Evolutionary conservation across 2,888 invertebrate genomes (phyloP), one percentile per base, ranked within the genome.

Genomic region (Andrena bicolor): DNA sequence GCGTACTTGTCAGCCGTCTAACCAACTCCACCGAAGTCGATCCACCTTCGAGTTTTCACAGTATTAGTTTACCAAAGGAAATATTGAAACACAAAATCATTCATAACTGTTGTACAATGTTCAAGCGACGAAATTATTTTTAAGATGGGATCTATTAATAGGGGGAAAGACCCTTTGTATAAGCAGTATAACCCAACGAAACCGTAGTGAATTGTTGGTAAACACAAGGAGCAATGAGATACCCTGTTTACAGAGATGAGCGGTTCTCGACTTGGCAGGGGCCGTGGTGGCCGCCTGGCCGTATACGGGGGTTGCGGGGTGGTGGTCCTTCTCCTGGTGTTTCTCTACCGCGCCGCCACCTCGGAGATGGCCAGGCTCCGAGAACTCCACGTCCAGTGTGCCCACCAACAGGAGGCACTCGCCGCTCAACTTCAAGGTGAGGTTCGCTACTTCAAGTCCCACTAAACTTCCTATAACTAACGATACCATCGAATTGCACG

Each of bases 341-440:
- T 92, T 56, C 88, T 93, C 20, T 94, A 94, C 78, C 92, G 91
- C 41, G 91, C 92, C 70, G 91, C 92, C 32, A 92, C 91, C 64
- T 87, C 90, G 73, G 94, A 94, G 87, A 93, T 94, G 92, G 83
- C 91, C 76, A 91, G 92, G 79, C 91, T 94, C 58, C 89, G 90
- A 28, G 92, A 93, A 65, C 85, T 92, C 35, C 90, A 94, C 63
- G 89, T 90, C 48, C 91, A 93, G 71, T 94, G 93, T 80, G 88
- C 90, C 63, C 91, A 93, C 80, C 93, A 93, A 71, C 93, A 93
- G 74, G 93, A 93, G 69, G 90, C 93, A 7, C 88, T 93, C 6
- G 91, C 92, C 48, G 91, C 91, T 56, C 93, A 93, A 76, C 89
- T 93, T 20, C 93, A 93, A 91, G 93, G 94, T 94, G 88, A n/a